Base-by-base conservation (phyloP, 2,113 vertebrate genomes). In the Tringa solitaria region DNA sequence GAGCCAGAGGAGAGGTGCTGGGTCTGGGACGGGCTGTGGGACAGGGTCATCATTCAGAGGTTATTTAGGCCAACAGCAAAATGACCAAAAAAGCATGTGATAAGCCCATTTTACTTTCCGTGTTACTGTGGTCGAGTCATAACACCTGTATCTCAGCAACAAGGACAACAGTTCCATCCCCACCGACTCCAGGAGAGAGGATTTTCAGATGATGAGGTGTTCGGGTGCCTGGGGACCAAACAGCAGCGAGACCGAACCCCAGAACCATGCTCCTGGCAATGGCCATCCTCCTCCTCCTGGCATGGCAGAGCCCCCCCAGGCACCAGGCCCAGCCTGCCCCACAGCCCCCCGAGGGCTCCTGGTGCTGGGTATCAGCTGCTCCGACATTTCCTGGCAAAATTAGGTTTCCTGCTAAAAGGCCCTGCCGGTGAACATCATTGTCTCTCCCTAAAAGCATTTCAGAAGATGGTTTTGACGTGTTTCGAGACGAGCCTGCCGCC, bases 61-160 rank as follows among this genome's bases (percentile, higher is more conserved):
- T 79, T 6, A 39, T 3, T 33, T 26, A 57, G 65, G 45, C 30
- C n/a, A 32, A 48, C 16, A 37, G 51, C 61, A 21, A 8, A 82
- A 26, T 2, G 41, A 48, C 39, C 46, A 5, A 78, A 15, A 15
- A 30, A 50, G 4, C 16, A 20, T 20, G 37, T 2, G 0, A 9
- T 14, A 7, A 45, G 35, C 50, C 8, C 7, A 0, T 53, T 68
- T 20, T 10, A 14, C 46, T 63, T 87, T 37, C 33, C 5, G 2
- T 6, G 30, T 51, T 7, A 11, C 32, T 9, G 32, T 23, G 56
- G 54, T 24, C 19, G 18, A 51, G 14, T 3, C 48, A 2, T 35
- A 39, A 11, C 3, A 4, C 26, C 9, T 2, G 1, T 9, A 6
- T 5, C 23, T 32, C 17, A 2, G 13, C 46, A 46, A 45, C 1